A percentile compares a stretch with the other conserved stretches of the same genome.
Evolutionary conservation across 2,113 vertebrate species (phyloP).

Genomic region (Strix uralensis): DNA sequence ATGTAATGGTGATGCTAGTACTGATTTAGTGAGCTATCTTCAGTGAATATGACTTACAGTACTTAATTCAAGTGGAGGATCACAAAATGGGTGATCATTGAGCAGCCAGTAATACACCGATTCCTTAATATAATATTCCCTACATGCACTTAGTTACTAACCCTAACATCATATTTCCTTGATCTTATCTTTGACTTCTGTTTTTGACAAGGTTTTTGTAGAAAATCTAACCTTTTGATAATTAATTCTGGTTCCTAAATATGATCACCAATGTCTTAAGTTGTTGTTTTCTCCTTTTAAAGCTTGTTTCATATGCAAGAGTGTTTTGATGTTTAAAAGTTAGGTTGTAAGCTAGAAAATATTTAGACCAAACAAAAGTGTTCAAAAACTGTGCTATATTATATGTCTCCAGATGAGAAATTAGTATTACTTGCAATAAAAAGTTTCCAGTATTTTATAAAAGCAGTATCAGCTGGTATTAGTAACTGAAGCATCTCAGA

Average conservation of each 20-base stretch:
- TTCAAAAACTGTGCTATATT: not conserved
- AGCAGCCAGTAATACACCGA: not conserved
- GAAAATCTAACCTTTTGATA: not conserved
- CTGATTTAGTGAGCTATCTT: not conserved
- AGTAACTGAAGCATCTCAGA: not conserved
- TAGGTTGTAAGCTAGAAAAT: not conserved
- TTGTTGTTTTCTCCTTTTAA: not conserved
- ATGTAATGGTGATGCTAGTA: not conserved
- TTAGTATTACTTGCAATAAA: not conserved
- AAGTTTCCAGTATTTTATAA: not conserved
- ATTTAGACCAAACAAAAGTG: not conserved
- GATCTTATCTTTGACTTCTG: not conserved
- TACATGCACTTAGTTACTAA: not conserved
- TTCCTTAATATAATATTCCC: not conserved
- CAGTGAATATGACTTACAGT: not conserved
- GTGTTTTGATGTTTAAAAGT: not conserved
- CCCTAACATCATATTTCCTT: not conserved
- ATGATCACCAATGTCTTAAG: accelerated
- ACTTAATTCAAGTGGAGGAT: not conserved
- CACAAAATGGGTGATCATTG: not conserved
- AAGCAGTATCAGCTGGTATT: not conserved
- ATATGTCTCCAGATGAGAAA: not conserved
- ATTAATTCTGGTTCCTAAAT: not conserved
- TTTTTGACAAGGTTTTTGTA: not conserved
- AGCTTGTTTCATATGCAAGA: not conserved